Evolutionary conservation across 2,113 vertebrate species (phyloP).

Genomic region (Asarcornis scutulata): DNA sequence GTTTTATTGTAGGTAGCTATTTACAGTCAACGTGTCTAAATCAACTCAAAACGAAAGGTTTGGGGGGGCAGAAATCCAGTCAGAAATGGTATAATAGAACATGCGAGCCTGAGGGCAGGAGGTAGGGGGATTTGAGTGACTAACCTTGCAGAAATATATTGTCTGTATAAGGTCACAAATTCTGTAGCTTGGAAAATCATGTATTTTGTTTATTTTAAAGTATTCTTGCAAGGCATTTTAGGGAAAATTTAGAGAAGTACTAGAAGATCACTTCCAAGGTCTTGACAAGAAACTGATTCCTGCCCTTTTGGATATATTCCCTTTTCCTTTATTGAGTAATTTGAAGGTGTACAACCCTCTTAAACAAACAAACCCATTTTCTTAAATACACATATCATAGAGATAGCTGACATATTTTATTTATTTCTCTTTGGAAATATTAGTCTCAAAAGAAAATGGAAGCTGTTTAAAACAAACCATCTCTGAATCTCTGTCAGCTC

Average conservation of each 20-base stretch:
- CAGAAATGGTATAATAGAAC: not conserved
- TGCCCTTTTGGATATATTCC: fast-evolving
- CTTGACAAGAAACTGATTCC: not conserved
- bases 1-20: not conserved
- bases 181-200: not conserved
- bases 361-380: not conserved
- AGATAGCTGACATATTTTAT: not conserved
- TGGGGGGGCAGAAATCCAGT: not conserved
- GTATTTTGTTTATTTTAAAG: not conserved
- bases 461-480: not conserved
- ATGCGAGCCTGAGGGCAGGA: no score
- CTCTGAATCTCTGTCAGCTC: not conserved
- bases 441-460: not conserved
- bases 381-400: fast-evolving
- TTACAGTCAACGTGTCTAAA: not conserved
- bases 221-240: not conserved
- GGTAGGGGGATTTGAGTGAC: not conserved
- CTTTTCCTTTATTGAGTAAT: not conserved
- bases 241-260: not conserved
- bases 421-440: not conserved
- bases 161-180: not conserved
- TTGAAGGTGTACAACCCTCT: not conserved
- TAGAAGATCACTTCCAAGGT: not conserved
- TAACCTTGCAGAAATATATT: not conserved
- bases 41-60: not conserved